These are phyloP conservation scores for Trigoniulus corallinus DNA, from an alignment of 1,140 invertebrate species.

Conservation along the genomic window DNA sequence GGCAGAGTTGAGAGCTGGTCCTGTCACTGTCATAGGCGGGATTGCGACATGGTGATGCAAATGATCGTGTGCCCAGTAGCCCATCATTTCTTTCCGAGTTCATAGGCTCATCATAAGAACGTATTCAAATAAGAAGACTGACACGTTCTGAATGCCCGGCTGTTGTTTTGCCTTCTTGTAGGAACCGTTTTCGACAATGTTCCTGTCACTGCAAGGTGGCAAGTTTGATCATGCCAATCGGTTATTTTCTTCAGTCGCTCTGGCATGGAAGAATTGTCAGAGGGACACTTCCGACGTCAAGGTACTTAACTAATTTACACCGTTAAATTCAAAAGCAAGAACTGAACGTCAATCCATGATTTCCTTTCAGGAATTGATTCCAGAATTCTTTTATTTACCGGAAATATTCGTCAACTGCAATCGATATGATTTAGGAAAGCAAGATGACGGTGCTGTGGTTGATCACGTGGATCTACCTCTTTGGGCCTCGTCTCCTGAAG, in stretches of 20 bases:
- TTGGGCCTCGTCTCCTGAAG: slow-evolving; percentile 91
- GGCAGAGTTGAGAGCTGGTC: too few species aligned
- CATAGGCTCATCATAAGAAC: too few species aligned
- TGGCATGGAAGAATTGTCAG: slow-evolving; percentile 98
- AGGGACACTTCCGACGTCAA: slow-evolving; percentile 97
- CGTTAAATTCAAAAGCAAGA: slow-evolving; percentile 8
- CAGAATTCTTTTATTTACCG: slow-evolving; percentile 97
- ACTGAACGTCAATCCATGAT: background rate
- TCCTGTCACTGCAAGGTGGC: slow-evolving; percentile 91
- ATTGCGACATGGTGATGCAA: too few species aligned
- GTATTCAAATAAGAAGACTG: too few species aligned
- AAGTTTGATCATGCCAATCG: slow-evolving; percentile 98
- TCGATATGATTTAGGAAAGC: slow-evolving; percentile 67
- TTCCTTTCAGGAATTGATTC: slow-evolving; percentile 70
- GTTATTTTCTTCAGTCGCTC: slow-evolving; percentile 78
- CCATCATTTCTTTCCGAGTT: too few species aligned
- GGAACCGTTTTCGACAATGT: slow-evolving; percentile 98
- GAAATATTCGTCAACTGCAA: slow-evolving; percentile 94
- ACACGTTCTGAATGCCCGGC: too few species aligned
- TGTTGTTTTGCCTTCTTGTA: slow-evolving; percentile 27
- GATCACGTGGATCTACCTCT: slow-evolving; percentile 81
- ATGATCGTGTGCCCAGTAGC: too few species aligned
- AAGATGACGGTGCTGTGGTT: slow-evolving; percentile 66
- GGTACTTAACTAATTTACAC: slow-evolving; percentile 29
- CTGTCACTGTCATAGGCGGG: too few species aligned